Evolutionary conservation across 2,113 vertebrate species (phyloP), one percentile per base, ranked within the genome.

Genomic region (Holacanthus passer): DNA sequence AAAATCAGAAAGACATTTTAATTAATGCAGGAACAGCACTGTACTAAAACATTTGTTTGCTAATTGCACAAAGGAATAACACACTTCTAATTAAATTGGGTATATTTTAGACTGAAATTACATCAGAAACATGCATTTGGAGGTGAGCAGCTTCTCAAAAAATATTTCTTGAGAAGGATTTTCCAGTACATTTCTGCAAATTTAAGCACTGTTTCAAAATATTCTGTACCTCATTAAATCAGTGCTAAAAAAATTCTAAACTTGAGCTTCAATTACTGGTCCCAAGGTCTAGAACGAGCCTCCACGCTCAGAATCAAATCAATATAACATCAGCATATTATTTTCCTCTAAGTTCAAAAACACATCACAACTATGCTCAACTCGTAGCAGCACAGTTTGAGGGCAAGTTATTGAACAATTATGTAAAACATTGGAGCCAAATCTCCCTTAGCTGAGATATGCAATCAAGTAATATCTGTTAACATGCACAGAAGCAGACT

Each of bases 381-480:
- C 37, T 60, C 53, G 47, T 55, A 55, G 22, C 56, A 53, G 50
- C 58, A 48, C 66, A 62, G 53, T 67, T 63, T 62, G 35, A 71
- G 47, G 58, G 43, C 24, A 66, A 27, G 24, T 82, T 45, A 63
- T n/a, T 47, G 47, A 76, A 14, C 66, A 79, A 60, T 70, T 56
- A 50, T 72, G n/a, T 56, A 67, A 67, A 53, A 72, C 39, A 10
- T 50, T 55, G 22, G 50, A 75, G 22, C 58, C n/a, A 43, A 75
- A 53, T 22, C 22, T 56, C 37, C 71, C 29, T 62, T 22, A 53
- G 32, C 29, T 37, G 14, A 39, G 39, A 69, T 53, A 53, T 20
- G 70, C 60, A 85, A 32, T 31, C 29, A 27, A 35, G 69, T 19
- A 55, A 58, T 60, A 43, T n/a, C 14, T 72, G 31, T 79, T 81